Conservation (phyloP, 2,888 invertebrate genomes). For the Osmoderma eremita region DNA sequence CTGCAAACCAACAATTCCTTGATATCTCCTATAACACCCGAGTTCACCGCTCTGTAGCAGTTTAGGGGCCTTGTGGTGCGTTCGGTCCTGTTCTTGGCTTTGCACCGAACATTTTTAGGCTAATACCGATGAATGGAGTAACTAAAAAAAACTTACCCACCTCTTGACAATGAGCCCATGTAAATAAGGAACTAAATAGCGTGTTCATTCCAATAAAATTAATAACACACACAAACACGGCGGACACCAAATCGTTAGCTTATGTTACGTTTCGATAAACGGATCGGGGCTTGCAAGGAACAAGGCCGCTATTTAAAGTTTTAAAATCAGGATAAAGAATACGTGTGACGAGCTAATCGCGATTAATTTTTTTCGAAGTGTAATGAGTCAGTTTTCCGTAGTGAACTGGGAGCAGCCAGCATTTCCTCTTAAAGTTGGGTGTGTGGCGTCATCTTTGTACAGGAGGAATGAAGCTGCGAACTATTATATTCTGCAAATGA, state of each 20-base stretch:
- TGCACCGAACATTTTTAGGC: not conserved
- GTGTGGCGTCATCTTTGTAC: slow-evolving; percentile 4
- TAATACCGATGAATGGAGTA: slow-evolving; percentile 8
- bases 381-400: slow-evolving; percentile 21
- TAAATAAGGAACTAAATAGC: slow-evolving; percentile 69
- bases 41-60: not conserved
- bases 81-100: not conserved
- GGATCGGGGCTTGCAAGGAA: too few relatives aligned
- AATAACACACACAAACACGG: slow-evolving; percentile 23
- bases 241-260: too few relatives aligned
- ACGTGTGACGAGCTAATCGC: not conserved
- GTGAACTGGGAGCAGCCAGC: slow-evolving; percentile 5
- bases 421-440: too few relatives aligned
- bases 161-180: slow-evolving; percentile 79
- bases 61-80: not conserved
- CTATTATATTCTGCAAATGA: too few relatives aligned
- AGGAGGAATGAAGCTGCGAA: not conserved
- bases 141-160: slow-evolving; percentile 72
- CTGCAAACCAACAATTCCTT: slow-evolving; percentile 38
- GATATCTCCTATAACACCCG: not conserved
- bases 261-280: too few relatives aligned
- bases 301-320: too few relatives aligned
- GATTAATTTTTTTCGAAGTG: slow-evolving; percentile 21
- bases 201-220: slow-evolving; percentile 69
- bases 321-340: too few relatives aligned